Evolutionary conservation across 2,888 invertebrate species (phyloP).

Genomic region (Philhelius pedissequus): DNA sequence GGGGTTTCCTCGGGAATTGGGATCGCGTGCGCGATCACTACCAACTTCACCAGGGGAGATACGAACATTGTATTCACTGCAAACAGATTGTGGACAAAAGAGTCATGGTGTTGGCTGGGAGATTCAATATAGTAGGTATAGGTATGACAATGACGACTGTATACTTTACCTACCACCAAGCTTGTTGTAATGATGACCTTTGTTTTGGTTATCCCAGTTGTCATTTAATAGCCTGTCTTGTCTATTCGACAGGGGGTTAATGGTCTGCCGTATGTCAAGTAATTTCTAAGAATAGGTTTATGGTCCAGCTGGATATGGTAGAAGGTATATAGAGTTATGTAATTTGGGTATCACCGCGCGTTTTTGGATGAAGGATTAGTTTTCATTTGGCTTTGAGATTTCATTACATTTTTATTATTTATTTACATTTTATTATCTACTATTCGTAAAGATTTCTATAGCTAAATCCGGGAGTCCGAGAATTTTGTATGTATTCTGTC

Average conservation of each 20-base stretch:
- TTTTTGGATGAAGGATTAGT: not conserved
- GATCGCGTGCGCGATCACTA: conserved; percentile 62
- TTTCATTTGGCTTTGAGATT: not conserved
- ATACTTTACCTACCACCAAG: conserved; percentile 43
- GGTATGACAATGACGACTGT: conserved; percentile 56
- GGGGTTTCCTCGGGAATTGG: conserved; percentile 63
- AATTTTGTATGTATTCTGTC: too few species aligned
- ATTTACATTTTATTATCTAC: too few species aligned
- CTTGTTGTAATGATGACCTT: conserved; percentile 39
- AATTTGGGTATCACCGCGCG: not conserved
- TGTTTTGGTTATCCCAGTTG: conserved; percentile 51
- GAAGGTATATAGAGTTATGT: not conserved
- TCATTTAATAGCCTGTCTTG: conserved; percentile 45
- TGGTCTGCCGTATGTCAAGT: conserved; percentile 27
- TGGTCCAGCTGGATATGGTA: not conserved
- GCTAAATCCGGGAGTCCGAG: too few species aligned
- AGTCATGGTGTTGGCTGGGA: not conserved
- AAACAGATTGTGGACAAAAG: conserved; percentile 29
- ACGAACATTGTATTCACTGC: not conserved
- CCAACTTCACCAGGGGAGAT: not conserved
- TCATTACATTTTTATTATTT: not conserved
- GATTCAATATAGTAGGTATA: too few species aligned
- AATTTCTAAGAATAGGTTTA: conserved; percentile 29
- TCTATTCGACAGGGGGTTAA: conserved; percentile 54
- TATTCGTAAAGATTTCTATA: too few species aligned